A percentile compares a stretch with the other conserved stretches of the same genome.
Evolutionary conservation across 1,140 invertebrate genomes (phyloP).

Genomic region (Alviniconcha marisindica): DNA sequence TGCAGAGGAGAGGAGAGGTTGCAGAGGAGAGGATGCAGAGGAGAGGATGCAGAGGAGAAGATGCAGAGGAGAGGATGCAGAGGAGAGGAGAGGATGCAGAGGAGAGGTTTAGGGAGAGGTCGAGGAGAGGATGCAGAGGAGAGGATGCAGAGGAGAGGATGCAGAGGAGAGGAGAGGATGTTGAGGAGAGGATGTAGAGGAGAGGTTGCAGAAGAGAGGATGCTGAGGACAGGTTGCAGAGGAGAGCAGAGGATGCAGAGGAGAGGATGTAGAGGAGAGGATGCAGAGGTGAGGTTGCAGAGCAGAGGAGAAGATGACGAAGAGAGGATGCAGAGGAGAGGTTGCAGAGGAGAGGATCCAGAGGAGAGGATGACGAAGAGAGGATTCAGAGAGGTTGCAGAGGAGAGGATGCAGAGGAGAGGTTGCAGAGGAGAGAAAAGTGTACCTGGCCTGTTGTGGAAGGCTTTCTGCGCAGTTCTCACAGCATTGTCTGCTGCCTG

Average conservation of each 20-base stretch:
- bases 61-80: constrained; percentile 1
- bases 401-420: neutral
- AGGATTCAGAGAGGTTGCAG: too few species aligned
- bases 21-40: neutral
- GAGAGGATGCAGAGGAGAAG: constrained; percentile 1
- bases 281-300: neutral
- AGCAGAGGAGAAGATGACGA: neutral
- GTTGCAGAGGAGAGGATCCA: neutral
- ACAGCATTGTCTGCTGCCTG: constrained; percentile 41
- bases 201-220: neutral
- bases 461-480: constrained; percentile 48
- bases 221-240: neutral
- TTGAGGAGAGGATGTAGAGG: neutral
- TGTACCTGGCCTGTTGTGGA: constrained; percentile 55
- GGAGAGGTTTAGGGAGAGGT: neutral
- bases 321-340: constrained; percentile 8
- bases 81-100: neutral
- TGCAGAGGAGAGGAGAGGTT: too few species aligned
- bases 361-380: too few species aligned
- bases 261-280: neutral
- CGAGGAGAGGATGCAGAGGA: neutral
- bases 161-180: neutral
- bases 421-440: neutral
- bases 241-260: neutral
- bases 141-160: neutral